phyloP scores from a whole-genome alignment of 2,113 vertebrate genomes.

The Gulo gulo region DNA sequence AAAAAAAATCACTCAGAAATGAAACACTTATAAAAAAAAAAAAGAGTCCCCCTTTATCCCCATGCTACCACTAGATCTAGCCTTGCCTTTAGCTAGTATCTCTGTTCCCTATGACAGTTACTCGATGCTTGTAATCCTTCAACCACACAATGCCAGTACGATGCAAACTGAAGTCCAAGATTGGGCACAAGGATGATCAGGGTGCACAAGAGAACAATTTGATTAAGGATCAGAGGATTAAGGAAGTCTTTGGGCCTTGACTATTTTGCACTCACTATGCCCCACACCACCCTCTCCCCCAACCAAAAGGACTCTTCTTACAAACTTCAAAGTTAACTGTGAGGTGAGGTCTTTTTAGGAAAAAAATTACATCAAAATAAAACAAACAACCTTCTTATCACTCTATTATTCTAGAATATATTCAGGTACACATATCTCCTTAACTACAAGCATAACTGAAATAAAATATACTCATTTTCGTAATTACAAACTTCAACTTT shows the following conservation, averaged over 20 bases:
- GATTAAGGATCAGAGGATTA: background rate
- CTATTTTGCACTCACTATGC: background rate
- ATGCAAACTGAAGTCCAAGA: background rate
- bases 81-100: background rate
- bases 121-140: background rate
- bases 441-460: background rate
- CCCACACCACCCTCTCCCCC: accelerated
- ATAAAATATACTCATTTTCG: background rate
- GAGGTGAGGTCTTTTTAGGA: background rate
- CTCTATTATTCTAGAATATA: background rate
- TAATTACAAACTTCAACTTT: background rate
- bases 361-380: background rate
- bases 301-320: background rate
- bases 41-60: accelerated
- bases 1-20: background rate
- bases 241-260: background rate
- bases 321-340: background rate
- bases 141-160: background rate
- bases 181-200: background rate
- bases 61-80: background rate
- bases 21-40: background rate
- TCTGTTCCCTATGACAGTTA: background rate
- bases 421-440: background rate
- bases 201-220: background rate
- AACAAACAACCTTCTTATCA: background rate